Evolutionary conservation across 2,113 vertebrate species (phyloP).

Genomic region (Mionectes macconnelli): DNA sequence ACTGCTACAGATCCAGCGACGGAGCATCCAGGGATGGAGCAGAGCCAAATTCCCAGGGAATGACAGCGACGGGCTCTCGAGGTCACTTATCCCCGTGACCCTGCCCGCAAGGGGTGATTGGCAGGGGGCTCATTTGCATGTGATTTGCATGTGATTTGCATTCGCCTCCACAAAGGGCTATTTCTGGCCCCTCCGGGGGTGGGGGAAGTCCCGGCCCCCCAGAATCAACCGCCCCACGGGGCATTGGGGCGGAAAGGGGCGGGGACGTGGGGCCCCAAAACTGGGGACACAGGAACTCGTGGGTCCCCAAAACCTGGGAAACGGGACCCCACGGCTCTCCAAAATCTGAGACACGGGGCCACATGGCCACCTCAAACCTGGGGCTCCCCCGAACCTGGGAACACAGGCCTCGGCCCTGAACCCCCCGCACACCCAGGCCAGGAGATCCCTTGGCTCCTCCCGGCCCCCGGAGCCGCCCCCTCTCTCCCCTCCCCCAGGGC

Average conservation of each 20-base stretch:
- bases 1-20: too few relatives aligned
- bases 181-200: background rate
- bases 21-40: too few relatives aligned
- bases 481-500: background rate
- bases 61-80: background rate
- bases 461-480: background rate
- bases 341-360: background rate
- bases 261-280: background rate
- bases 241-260: background rate
- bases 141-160: background rate
- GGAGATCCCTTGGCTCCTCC: background rate
- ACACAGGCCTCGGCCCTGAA: background rate
- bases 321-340: background rate
- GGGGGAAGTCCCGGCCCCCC: background rate
- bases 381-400: background rate
- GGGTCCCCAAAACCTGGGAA: background rate
- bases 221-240: background rate
- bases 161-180: background rate
- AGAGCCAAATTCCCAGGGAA: background rate
- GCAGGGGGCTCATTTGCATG: background rate
- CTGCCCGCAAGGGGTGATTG: too few relatives aligned
- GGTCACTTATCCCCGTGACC: accelerated
- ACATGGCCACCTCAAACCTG: too few relatives aligned
- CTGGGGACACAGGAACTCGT: background rate
- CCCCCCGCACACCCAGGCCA: background rate